Base-by-base conservation (phyloP, 2,888 invertebrate genomes). In the Caradrina kadenii region DNA sequence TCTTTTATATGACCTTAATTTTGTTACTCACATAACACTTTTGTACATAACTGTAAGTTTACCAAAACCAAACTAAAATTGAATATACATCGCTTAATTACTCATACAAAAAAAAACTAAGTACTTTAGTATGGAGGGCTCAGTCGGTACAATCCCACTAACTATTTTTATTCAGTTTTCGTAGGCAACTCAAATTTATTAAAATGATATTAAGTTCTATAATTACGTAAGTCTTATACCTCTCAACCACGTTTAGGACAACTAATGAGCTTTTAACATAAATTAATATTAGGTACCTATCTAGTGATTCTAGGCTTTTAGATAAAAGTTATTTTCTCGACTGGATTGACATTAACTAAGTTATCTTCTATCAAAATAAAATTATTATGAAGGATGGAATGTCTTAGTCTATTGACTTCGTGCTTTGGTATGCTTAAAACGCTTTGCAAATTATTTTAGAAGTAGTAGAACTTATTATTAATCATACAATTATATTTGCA, bases 241-340 rank as follows among this genome's bases (percentile, higher is more conserved):
- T 54, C 22, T 5, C 11, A 10, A 54, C 17, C 42, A 48, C 49
- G 42, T 54, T 62, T 15, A 54, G 59, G 39, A 54, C 11, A 31
- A 60, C 60, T 63, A 66, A 60, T 66, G 59, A 55, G 62, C 54
- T 63, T 39, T 60, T 45, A 63, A 22, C 17, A 49, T 60, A 53
- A 76, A 71, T 53, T 0, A 60, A 60, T 73, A 52, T 48, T 35
- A 35, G 8, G 8, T 4, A 4, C 26, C 26, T 48, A 69, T 52
- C 52, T 10, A 60, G 26, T 11, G n/a, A n/a, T 60, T 49, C 22
- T 64, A 61, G 35, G 11, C 26, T 50, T 53, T 64, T 22, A 53
- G n/a, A 64, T 53, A 10, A 22, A 67, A 64, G 13, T 50, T 58
- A 61, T 58, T 64, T 70, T 58, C 7, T 26, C 26, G 15, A 50